Conservation (phyloP, 2,888 invertebrate genomes). For the Synanthedon tipuliformis region DNA sequence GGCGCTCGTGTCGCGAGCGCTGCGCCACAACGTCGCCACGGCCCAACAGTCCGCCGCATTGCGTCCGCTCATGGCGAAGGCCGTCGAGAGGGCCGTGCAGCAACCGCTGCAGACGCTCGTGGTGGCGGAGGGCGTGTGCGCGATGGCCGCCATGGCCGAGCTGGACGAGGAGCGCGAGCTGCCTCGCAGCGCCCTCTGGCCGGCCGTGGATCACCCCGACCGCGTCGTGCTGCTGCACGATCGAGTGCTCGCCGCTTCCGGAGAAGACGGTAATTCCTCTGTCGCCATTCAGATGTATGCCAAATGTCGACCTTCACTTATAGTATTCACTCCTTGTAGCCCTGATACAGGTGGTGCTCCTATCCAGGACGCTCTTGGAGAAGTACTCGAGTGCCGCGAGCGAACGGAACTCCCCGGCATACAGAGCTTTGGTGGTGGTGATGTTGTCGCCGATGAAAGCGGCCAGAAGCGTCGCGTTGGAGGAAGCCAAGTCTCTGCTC, state of each 20-base stretch:
- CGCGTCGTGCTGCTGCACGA: conserved; percentile 87
- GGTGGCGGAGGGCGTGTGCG: conserved; percentile 50
- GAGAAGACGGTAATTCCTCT: conserved; percentile 72
- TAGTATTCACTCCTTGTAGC: conserved; percentile 60
- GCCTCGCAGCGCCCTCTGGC: conserved; percentile 71
- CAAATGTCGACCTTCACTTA: conserved; percentile 26
- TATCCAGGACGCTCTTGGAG: conserved; percentile 78
- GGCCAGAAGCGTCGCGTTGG: conserved; percentile 73
- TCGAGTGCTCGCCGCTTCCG: conserved; percentile 78
- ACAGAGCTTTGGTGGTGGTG: conserved; percentile 78
- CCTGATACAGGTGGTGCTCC: conserved; percentile 75
- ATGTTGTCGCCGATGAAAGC: conserved; percentile 73
- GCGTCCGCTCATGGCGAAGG: conserved; percentile 74
- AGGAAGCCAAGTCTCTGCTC: conserved; percentile 72
- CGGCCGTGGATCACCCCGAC: conserved; percentile 77
- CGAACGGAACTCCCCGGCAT: conserved; percentile 74
- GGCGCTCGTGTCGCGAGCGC: conserved; percentile 77
- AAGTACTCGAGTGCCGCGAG: conserved; percentile 77
- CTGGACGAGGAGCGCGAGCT: conserved; percentile 29
- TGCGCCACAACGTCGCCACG: conserved; percentile 46
- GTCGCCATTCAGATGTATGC: neutral
- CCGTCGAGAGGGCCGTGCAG: conserved; percentile 79
- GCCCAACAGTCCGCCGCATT: conserved; percentile 54
- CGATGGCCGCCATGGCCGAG: conserved; percentile 35
- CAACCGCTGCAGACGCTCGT: conserved; percentile 72